Evolutionary conservation across 1,140 invertebrate species (phyloP).

Genomic region (Teleopsis dalmanni): DNA sequence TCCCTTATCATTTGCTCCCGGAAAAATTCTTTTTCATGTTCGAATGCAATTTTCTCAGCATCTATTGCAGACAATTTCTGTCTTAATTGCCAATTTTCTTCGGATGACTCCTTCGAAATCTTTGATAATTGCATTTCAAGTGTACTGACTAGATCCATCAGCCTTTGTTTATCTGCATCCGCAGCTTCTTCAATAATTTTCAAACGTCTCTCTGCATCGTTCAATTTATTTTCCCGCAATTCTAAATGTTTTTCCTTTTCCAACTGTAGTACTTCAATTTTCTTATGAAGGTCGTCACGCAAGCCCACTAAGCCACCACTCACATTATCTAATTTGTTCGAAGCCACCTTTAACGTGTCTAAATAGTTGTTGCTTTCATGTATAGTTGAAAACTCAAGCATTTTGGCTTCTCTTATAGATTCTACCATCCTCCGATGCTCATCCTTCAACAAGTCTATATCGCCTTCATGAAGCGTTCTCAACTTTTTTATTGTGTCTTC

Average conservation of each 20-base stretch:
- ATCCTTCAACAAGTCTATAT: conserved; percentile 38
- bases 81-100: conserved; percentile 44
- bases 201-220: conserved; percentile 36
- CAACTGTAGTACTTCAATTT: conserved; percentile 29
- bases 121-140: conserved; percentile 45
- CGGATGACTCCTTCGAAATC: conserved; percentile 38
- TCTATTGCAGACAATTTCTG: conserved; percentile 40
- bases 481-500: conserved; percentile 42
- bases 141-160: conserved; percentile 45
- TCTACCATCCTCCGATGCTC: conserved; percentile 43
- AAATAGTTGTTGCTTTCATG: conserved; percentile 43
- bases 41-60: conserved; percentile 38
- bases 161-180: conserved; percentile 45
- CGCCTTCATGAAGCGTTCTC: conserved; percentile 38
- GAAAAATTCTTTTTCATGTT: conserved; percentile 43
- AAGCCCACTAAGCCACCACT: conserved; percentile 22
- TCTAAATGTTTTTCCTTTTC: conserved; percentile 39
- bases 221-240: conserved; percentile 41
- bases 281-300: conserved; percentile 34
- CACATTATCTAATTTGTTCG: conserved; percentile 36
- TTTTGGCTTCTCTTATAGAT: conserved; percentile 43
- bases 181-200: conserved; percentile 44
- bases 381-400: conserved; percentile 38
- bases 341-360: conserved; percentile 43
- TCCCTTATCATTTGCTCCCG: conserved; percentile 35